These are phyloP conservation scores for Myodes glareolus DNA, from an alignment of 2,113 vertebrate genomes.

Conservation along the genomic window DNA sequence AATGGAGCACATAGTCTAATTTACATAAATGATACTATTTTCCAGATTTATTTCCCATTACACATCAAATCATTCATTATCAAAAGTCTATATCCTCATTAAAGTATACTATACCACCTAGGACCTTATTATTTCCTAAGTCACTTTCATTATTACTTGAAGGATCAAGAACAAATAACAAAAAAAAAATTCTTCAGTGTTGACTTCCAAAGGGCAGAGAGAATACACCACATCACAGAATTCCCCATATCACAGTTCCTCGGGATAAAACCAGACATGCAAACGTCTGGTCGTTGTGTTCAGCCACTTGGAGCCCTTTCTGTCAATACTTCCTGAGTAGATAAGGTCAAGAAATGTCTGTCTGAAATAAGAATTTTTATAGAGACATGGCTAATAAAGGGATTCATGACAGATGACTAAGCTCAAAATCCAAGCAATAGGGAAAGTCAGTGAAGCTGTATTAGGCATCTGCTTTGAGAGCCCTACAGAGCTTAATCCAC, in stretches of 20 bases:
- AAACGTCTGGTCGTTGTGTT: neutral
- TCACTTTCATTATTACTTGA: conserved; percentile 20
- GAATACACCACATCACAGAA: neutral
- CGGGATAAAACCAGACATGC: neutral
- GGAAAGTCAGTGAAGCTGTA: neutral
- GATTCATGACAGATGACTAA: neutral
- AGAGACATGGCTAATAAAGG: neutral
- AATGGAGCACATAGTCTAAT: neutral
- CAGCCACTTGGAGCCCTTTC: neutral
- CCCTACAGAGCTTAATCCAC: neutral
- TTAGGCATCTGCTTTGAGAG: neutral
- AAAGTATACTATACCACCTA: neutral
- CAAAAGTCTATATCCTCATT: neutral
- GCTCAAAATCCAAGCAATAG: neutral
- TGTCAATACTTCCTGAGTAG: neutral
- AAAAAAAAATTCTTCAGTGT: neutral
- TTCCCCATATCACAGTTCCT: neutral
- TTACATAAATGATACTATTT: neutral
- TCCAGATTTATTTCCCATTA: conserved; percentile 19
- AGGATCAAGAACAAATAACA: neutral
- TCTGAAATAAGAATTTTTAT: neutral
- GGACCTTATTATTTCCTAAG: neutral
- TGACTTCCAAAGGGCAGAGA: neutral
- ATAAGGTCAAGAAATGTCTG: neutral
- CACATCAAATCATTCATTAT: neutral